Evolutionary conservation across 1,140 invertebrate species (phyloP).

Genomic region (Caenorhabditis brenneri): DNA sequence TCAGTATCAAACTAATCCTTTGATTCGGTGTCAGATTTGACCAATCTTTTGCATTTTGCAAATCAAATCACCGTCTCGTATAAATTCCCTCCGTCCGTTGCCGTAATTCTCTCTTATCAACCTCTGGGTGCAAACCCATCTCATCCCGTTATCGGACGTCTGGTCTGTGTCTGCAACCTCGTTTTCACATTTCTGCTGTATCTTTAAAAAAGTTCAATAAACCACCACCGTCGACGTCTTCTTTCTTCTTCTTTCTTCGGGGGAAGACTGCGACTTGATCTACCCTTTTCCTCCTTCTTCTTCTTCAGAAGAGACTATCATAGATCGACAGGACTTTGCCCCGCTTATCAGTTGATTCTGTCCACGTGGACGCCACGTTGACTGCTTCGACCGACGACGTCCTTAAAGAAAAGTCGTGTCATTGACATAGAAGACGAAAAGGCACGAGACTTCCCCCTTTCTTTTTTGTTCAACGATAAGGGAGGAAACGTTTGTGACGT

Average conservation of each 20-base stretch:
- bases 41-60: conserved; percentile 16
- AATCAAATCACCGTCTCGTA: neutral
- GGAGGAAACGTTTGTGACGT: conserved; percentile 27
- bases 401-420: neutral
- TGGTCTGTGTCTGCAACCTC: conserved; percentile 28
- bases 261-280: neutral
- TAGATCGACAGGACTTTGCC: conserved; percentile 31
- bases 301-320: conserved; percentile 2
- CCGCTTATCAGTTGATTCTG: neutral
- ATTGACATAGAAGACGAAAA: neutral
- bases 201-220: conserved; percentile 34
- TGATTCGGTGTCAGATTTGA: neutral
- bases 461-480: neutral
- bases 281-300: neutral
- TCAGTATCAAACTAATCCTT: neutral
- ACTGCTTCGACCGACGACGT: neutral
- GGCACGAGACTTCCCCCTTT: neutral
- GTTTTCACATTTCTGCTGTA: conserved; percentile 23
- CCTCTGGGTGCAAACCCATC: conserved; percentile 10
- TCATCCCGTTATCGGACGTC: neutral
- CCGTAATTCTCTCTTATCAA: conserved; percentile 23
- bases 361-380: conserved; percentile 38
- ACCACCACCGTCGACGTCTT: neutral
- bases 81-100: neutral
- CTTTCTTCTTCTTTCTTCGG: neutral